Percentiles rank a stretch among this genome's conserved stretches.
Conservation (phyloP, 2,888 invertebrate genomes). For the Amiota mariae region DNA sequence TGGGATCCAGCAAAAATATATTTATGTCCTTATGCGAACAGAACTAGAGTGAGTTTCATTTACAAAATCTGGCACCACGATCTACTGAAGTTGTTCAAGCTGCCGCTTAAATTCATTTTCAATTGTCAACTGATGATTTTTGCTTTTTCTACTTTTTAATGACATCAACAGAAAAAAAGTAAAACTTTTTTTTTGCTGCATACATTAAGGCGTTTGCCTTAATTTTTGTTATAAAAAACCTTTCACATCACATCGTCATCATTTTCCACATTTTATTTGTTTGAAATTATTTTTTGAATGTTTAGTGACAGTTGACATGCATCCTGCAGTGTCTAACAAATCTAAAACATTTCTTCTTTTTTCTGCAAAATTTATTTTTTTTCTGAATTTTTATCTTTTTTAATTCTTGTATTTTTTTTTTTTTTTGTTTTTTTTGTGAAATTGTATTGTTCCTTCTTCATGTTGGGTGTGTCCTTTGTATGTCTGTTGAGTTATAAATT, state of each 20-base stretch:
- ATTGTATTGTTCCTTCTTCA: neutral
- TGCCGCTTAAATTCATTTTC: neutral
- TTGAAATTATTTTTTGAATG: conserved; percentile 7
- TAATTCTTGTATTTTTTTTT: neutral
- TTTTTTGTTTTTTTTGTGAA: neutral
- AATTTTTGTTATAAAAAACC: neutral
- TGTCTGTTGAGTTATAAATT: too few relatives aligned
- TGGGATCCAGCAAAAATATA: too few relatives aligned
- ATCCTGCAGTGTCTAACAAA: conserved; percentile 15
- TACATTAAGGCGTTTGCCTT: neutral
- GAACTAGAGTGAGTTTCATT: too few relatives aligned
- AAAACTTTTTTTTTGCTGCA: neutral
- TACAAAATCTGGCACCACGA: too few relatives aligned
- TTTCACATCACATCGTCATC: neutral
- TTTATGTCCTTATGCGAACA: too few relatives aligned
- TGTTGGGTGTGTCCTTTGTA: neutral
- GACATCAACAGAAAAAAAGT: neutral
- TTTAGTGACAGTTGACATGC: conserved; percentile 25
- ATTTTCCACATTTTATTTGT: neutral
- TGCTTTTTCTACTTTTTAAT: conserved; percentile 12
- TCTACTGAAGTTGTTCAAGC: neutral
- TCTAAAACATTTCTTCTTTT: neutral
- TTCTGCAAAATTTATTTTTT: neutral
- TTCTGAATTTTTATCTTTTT: neutral
- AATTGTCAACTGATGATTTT: neutral